phyloP scores from a whole-genome alignment of 2,797 vertebrate genomes.

The Myotis planiceps region DNA sequence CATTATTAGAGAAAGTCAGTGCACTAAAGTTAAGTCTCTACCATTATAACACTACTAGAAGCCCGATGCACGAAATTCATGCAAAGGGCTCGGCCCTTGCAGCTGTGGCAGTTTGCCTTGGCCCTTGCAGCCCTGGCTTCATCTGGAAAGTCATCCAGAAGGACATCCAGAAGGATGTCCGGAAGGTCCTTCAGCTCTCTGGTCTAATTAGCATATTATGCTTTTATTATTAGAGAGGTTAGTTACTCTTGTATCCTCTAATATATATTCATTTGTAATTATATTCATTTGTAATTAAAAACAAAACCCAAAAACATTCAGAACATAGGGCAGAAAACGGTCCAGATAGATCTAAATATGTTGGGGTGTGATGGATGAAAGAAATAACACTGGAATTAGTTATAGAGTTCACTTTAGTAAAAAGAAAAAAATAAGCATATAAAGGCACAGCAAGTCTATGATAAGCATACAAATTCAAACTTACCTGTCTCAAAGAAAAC shows the following conservation, averaged over 20 bases:
- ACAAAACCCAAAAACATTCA: background rate
- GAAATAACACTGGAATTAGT: background rate
- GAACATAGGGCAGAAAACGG: background rate
- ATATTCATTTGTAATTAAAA: background rate
- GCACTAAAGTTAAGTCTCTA: background rate
- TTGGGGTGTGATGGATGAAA: background rate
- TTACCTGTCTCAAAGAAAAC: background rate
- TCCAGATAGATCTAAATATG: background rate
- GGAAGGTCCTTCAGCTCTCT: fast-evolving
- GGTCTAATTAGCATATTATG: too few species aligned
- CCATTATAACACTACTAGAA: too few species aligned
- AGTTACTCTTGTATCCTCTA: background rate
- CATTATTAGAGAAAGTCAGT: background rate
- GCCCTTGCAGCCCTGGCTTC: too few species aligned
- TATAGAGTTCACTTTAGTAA: background rate
- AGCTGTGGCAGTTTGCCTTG: too few species aligned
- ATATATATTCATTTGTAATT: background rate
- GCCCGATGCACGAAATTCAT: too few species aligned
- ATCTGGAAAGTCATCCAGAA: too few species aligned
- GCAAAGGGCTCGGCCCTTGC: too few species aligned
- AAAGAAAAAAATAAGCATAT: background rate
- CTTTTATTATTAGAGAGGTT: too few species aligned
- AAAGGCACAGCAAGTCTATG: background rate
- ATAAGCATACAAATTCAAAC: background rate
- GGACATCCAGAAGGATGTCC: too few species aligned